Evolutionary conservation across 2,888 invertebrate species (phyloP), one percentile per base, ranked within the genome.

Genomic region (Apamea crenata): DNA sequence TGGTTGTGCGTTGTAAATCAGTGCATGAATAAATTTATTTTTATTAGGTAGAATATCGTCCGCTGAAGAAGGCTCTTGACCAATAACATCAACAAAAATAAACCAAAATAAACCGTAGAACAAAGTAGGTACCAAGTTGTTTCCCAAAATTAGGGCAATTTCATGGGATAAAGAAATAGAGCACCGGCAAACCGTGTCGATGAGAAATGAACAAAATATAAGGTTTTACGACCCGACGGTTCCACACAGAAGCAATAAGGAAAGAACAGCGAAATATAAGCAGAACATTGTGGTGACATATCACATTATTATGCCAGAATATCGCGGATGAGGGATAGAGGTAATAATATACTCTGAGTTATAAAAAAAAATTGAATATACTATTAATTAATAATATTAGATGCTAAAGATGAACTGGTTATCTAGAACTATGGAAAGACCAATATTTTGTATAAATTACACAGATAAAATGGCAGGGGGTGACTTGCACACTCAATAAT

Each of bases 201-300:
- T 78, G 73, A 83, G 74, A 71, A 84, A 84, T 85, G 76, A 69
- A 73, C 66, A 78, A 83, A 75, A 80, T 86, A 77, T 70, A 76
- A 76, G 71, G 40, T 78, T 88, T 82, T 86, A 86, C 77, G 73
- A 61, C 77, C 16, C 69, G 4, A 47, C 63, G 78, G 50, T 72
- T 47, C 68, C 40, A 61, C 68, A 59, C 40, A 40, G 56, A 71
- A 56, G 81, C 73, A 82, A 87, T 86, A 84, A 82, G 88, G 80
- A 88, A 88, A 83, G 14, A 81, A 77, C 40, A 40, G 70, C 66
- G 36, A 78, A 75, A 78, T 78, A 69, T 70, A 56, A 80, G 78
- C 63, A 67, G 81, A 84, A 87, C 80, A 72, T 70, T 86, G 74
- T 77, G 79, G 36, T 82, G 87, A 75, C 78, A 29, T 66, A 74